Conservation (phyloP, 2,113 vertebrate genomes). For the Peromyscus leucopus region DNA sequence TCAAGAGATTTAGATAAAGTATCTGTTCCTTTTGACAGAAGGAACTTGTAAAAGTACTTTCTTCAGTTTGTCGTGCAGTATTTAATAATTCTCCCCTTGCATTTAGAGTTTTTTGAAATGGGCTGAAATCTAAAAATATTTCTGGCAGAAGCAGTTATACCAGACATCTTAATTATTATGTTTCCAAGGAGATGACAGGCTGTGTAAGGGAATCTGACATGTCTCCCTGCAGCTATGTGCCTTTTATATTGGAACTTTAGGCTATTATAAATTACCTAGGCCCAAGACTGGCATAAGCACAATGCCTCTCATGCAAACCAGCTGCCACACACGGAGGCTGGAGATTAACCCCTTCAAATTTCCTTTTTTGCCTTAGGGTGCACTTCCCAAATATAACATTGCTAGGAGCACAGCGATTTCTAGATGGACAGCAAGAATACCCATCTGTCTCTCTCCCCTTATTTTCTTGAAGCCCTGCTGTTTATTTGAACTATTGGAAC, state of each 20-base stretch:
- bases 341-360: slow-evolving; percentile 69
- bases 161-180: slow-evolving; percentile 90
- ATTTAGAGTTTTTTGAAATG: slow-evolving; percentile 84
- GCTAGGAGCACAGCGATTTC: background rate
- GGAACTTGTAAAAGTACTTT: slow-evolving; percentile 69
- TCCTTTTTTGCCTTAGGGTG: background rate
- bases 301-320: slow-evolving; percentile 73
- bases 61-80: slow-evolving; percentile 72
- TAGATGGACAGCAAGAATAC: slow-evolving; percentile 2
- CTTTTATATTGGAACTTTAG: slow-evolving; percentile 85
- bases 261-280: slow-evolving; percentile 85
- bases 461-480: slow-evolving; percentile 14
- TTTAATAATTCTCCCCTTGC: slow-evolving; percentile 83
- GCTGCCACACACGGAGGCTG: slow-evolving; percentile 50
- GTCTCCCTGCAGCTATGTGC: slow-evolving; percentile 86
- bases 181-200: slow-evolving; percentile 88
- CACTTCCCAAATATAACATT: slow-evolving; percentile 11
- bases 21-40: slow-evolving; percentile 74
- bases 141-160: slow-evolving; percentile 87
- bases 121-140: slow-evolving; percentile 89
- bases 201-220: slow-evolving; percentile 85
- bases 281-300: slow-evolving; percentile 70
- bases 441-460: background rate
- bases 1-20: slow-evolving; percentile 60
- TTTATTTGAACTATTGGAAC: background rate